A percentile compares a stretch with the other conserved stretches of the same genome.
These are phyloP conservation scores for Nansenia antarctica DNA, from an alignment of 2,113 vertebrate genomes.

Conservation along the genomic window DNA sequence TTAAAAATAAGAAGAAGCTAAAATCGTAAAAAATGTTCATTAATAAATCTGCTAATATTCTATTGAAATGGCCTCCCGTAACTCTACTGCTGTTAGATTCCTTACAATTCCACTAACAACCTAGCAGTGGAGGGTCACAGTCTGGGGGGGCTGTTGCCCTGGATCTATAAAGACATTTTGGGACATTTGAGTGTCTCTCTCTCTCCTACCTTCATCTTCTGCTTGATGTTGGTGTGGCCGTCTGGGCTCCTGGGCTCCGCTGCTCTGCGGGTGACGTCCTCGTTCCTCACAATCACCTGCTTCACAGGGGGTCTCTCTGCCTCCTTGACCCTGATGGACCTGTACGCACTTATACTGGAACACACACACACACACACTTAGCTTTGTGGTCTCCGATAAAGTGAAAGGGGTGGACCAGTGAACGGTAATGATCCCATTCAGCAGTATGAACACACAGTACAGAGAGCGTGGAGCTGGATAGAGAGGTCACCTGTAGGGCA, in stretches of 20 bases:
- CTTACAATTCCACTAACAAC: background rate
- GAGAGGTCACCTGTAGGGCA: constrained; percentile 86
- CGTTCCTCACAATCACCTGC: constrained; percentile 88
- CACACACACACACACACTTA: background rate
- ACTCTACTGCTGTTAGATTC: background rate
- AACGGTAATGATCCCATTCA: no score
- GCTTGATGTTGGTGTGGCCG: constrained; percentile 81
- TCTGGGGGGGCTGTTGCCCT: background rate
- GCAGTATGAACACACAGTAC: no score
- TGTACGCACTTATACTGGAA: constrained; percentile 87
- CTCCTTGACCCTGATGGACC: constrained; percentile 91
- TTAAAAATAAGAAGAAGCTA: no score
- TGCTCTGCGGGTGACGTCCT: constrained; percentile 79
- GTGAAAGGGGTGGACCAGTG: background rate
- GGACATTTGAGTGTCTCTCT: background rate
- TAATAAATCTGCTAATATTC: no score
- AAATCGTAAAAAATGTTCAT: no score
- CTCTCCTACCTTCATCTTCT: constrained; percentile 87
- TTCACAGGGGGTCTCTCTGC: constrained; percentile 82
- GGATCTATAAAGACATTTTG: no score
- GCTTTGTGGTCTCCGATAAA: no score
- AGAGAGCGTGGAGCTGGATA: background rate
- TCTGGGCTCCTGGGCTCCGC: constrained; percentile 71
- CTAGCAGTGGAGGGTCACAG: background rate
- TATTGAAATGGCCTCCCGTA: no score